Conservation (phyloP, 2,888 invertebrate genomes). For the Synanthedon tipuliformis region DNA sequence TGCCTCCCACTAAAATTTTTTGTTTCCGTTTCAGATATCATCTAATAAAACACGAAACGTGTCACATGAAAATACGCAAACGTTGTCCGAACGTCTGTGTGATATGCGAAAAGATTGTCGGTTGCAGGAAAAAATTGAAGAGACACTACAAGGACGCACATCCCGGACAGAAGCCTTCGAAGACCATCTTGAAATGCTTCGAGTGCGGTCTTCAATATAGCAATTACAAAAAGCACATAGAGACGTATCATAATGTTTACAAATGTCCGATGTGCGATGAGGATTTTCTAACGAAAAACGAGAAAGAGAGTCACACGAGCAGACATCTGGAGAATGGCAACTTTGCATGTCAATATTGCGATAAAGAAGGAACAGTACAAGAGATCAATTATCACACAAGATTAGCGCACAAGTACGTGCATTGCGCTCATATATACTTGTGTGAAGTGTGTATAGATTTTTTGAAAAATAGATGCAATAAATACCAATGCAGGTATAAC, state of each 20-base stretch:
- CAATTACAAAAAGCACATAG: not conserved
- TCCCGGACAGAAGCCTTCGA: not conserved
- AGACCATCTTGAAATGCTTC: not conserved
- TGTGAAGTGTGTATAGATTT: not conserved
- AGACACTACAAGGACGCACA: not conserved
- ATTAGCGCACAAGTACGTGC: not conserved
- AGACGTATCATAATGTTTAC: not conserved
- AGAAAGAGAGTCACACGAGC: not conserved
- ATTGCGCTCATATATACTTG: not conserved
- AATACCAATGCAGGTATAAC: not conserved
- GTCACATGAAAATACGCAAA: not conserved
- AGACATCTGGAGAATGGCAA: not conserved
- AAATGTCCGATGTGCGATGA: not conserved
- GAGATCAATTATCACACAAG: not conserved
- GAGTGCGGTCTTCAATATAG: not conserved
- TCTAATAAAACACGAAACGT: not conserved
- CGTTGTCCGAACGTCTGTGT: not conserved
- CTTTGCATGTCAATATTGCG: not conserved
- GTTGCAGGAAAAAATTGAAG: not conserved
- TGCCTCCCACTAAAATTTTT: too few relatives aligned
- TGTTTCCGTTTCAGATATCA: not conserved
- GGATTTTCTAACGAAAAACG: not conserved
- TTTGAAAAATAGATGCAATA: not conserved
- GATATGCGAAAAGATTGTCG: not conserved
- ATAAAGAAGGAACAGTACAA: not conserved